Evolutionary conservation across 2,888 invertebrate species (phyloP).

Genomic region (Dione juno): DNA sequence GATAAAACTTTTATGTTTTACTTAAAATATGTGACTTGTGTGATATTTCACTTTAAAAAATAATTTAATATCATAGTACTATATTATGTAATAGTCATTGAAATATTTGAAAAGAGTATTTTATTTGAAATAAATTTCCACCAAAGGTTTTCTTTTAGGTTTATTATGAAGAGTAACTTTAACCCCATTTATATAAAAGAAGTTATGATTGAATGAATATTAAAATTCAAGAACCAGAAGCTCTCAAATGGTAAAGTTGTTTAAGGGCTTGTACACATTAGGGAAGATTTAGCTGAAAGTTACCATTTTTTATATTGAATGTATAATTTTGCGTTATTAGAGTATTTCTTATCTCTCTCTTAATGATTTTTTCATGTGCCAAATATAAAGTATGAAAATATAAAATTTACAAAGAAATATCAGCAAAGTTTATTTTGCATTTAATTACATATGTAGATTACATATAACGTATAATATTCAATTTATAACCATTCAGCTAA

Average conservation of each 20-base stretch:
- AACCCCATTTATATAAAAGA: constrained; percentile 12
- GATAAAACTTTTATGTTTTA: too few species aligned
- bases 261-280: constrained; percentile 12
- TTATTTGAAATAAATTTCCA: constrained; percentile 4
- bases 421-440: too few species aligned
- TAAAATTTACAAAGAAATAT: too few species aligned
- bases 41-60: too few species aligned
- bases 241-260: not conserved
- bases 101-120: constrained; percentile 3
- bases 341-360: not conserved
- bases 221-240: constrained; percentile 24
- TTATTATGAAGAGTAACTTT: constrained; percentile 15
- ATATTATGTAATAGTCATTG: not conserved
- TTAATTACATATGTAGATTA: too few species aligned
- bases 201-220: constrained; percentile 23
- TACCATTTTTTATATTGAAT: not conserved
- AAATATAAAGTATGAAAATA: not conserved
- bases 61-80: too few species aligned
- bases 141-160: not conserved
- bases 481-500: too few species aligned
- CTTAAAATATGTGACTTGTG: too few species aligned
- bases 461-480: too few species aligned
- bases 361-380: not conserved
- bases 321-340: not conserved
- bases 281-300: not conserved